Percentiles rank a stretch among this genome's conserved stretches.
Conservation (phyloP, 2,888 invertebrate species). For the Lepidochrysops patricia region DNA sequence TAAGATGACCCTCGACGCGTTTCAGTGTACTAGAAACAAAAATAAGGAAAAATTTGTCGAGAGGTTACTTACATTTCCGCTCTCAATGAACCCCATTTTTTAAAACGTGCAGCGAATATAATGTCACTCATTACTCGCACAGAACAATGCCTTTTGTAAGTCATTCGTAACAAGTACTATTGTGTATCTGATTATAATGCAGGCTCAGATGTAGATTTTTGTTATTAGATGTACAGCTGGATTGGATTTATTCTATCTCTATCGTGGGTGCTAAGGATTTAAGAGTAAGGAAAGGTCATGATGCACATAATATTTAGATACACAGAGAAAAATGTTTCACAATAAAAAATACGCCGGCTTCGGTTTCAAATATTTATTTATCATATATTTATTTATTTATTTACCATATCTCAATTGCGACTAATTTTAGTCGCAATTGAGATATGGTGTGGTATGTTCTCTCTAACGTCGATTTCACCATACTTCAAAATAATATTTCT, state of each 20-base stretch:
- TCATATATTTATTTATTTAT: no score
- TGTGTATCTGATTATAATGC: background rate
- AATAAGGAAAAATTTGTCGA: background rate
- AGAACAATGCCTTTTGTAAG: slow-evolving; percentile 3
- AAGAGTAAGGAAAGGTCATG: no score
- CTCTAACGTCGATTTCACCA: no score
- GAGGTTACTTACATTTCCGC: background rate
- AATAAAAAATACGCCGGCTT: no score
- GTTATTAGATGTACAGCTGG: background rate
- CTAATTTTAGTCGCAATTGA: no score
- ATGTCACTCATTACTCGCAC: slow-evolving; percentile 2
- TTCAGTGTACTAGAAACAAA: background rate
- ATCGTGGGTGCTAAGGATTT: no score
- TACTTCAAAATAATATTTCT: no score
- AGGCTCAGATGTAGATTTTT: background rate
- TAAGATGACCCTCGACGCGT: background rate
- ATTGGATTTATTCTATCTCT: no score
- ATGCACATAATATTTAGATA: background rate
- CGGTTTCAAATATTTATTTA: no score
- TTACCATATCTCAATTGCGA: no score
- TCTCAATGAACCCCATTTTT: background rate
- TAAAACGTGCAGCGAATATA: background rate
- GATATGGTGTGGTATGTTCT: no score
- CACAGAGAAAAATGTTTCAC: no score
- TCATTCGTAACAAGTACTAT: background rate